Conservation (phyloP, 2,113 vertebrate species). For the Platichthys stellatus region DNA sequence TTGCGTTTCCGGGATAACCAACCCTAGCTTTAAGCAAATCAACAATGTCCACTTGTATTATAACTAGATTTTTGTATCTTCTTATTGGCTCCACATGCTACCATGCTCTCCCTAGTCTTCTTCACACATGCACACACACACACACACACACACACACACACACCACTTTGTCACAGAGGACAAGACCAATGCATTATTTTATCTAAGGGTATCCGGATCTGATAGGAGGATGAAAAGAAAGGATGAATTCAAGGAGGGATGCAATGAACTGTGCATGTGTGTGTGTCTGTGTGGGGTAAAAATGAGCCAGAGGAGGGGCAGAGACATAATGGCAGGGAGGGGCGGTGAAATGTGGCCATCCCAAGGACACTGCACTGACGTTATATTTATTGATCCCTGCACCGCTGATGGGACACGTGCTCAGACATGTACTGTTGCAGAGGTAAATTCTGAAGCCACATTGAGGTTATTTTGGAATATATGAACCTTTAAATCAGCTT, state of each 20-base stretch:
- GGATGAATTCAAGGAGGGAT: conserved; percentile 35
- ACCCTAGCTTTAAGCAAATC: conserved; percentile 1
- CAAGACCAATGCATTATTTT: conserved; percentile 1
- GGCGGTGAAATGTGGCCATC: conserved; percentile 44
- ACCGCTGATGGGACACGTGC: conserved; percentile 25
- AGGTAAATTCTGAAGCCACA: conserved; percentile 33
- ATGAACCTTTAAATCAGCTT: conserved; percentile 24
- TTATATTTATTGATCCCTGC: conserved; percentile 63
- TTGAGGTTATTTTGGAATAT: not conserved
- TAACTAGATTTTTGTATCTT: not conserved
- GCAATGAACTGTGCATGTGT: not conserved
- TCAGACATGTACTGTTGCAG: conserved; percentile 2
- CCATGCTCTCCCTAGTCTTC: too few relatives aligned
- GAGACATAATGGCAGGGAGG: conserved; percentile 39
- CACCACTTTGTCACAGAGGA: conserved; percentile 6
- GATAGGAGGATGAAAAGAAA: conserved; percentile 18
- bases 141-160: conserved; percentile 5
- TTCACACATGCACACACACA: not conserved
- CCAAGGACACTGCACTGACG: conserved; percentile 67
- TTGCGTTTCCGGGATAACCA: too few relatives aligned
- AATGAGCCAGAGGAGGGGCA: conserved; percentile 16
- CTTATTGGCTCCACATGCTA: not conserved
- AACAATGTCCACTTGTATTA: not conserved
- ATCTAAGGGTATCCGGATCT: conserved; percentile 14
- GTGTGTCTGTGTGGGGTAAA: not conserved